Percentiles rank a stretch among this genome's conserved stretches.
Evolutionary conservation across 2,113 vertebrate genomes (phyloP).

Genomic region (Peromyscus polionotus): DNA sequence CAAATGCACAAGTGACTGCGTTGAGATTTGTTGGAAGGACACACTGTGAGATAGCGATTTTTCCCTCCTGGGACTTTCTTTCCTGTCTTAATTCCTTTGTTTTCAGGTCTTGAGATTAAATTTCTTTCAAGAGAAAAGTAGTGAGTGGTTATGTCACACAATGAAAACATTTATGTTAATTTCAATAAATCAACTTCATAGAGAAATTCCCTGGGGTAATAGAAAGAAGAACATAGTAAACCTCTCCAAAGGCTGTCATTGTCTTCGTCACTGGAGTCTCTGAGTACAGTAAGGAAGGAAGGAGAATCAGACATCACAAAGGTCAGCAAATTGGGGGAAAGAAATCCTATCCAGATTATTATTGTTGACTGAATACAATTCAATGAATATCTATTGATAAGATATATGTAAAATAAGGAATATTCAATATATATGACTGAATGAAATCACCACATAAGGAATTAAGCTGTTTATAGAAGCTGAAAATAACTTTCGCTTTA

Average conservation of each 20-base stretch:
- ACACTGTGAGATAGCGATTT: background rate
- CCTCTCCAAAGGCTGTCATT: background rate
- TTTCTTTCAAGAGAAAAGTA: background rate
- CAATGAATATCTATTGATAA: background rate
- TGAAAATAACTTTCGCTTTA: background rate
- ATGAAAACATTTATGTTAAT: background rate
- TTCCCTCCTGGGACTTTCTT: background rate
- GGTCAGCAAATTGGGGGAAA: background rate
- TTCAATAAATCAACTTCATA: background rate
- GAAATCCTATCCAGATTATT: background rate
- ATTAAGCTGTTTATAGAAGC: background rate
- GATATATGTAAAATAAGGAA: background rate
- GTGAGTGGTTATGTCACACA: background rate
- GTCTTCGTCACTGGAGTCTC: no score
- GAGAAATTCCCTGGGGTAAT: background rate
- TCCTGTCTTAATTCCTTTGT: background rate
- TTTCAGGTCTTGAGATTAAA: background rate
- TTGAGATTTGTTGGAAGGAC: background rate
- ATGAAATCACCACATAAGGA: background rate
- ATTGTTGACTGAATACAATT: background rate
- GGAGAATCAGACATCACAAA: background rate
- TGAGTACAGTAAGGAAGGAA: background rate
- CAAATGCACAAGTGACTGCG: background rate
- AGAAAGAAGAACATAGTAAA: no score
- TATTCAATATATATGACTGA: background rate